Evolutionary conservation across 2,113 vertebrate genomes (phyloP).

Genomic region (Halcyon senegalensis): DNA sequence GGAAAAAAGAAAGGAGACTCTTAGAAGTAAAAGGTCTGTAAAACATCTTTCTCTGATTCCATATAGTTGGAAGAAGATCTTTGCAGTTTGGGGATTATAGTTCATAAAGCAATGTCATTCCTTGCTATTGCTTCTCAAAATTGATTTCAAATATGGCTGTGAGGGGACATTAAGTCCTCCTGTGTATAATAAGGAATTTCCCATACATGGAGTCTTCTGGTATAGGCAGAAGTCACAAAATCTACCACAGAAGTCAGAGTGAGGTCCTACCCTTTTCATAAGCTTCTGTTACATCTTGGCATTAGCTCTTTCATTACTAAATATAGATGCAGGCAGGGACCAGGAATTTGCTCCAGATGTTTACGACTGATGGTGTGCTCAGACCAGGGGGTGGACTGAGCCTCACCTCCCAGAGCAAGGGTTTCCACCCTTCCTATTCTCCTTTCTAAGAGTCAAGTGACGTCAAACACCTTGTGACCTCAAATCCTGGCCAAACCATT

Average conservation of each 20-base stretch:
- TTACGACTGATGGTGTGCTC: neutral
- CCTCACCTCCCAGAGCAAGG: neutral
- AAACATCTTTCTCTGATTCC: neutral
- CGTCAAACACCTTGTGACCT: neutral
- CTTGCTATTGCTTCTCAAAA: neutral
- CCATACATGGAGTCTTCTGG: neutral
- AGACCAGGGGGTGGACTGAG: neutral
- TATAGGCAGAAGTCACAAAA: neutral
- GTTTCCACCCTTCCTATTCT: neutral
- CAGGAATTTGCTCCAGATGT: neutral
- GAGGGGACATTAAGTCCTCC: neutral
- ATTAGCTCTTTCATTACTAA: neutral
- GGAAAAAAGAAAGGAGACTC: neutral
- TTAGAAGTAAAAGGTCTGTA: neutral
- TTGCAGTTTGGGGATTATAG: neutral
- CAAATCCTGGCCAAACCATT: neutral
- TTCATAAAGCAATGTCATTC: neutral
- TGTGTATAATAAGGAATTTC: neutral
- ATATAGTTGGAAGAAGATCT: neutral
- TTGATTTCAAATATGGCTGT: neutral
- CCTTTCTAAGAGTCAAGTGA: neutral
- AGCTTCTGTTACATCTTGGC: neutral
- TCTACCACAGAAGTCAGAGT: neutral
- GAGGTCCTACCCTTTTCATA: neutral
- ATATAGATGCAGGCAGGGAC: neutral